A percentile compares a stretch with the other conserved stretches of the same genome.
Evolutionary conservation across 1,140 invertebrate genomes (phyloP).

Genomic region (Polypedilum vanderplanki): DNA sequence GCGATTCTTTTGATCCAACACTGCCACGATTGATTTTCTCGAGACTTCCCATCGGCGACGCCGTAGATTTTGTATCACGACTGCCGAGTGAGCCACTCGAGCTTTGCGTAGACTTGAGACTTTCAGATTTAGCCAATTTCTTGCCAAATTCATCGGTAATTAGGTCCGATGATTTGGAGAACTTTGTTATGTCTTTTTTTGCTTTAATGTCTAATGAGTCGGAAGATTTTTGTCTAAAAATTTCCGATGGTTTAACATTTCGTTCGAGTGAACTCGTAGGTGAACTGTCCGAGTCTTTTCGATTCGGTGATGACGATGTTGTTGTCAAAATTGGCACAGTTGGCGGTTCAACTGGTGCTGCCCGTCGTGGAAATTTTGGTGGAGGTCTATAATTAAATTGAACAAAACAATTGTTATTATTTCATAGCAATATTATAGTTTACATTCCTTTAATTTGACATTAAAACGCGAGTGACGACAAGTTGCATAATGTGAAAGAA

Average conservation of each 20-base stretch:
- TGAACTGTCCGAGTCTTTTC: slow-evolving; percentile 38
- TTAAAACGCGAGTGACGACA: too few relatives aligned
- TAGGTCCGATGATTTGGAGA: slow-evolving; percentile 38
- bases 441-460: too few relatives aligned
- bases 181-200: slow-evolving; percentile 39
- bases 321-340: slow-evolving; percentile 48
- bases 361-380: slow-evolving; percentile 52
- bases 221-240: slow-evolving; percentile 41
- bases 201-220: slow-evolving; percentile 40
- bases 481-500: too few relatives aligned
- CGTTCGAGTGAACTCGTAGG: slow-evolving; percentile 42
- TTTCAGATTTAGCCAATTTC: slow-evolving; percentile 40
- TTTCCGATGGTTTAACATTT: slow-evolving; percentile 43
- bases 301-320: slow-evolving; percentile 44
- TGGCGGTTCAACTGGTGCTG: slow-evolving; percentile 48
- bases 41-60: slow-evolving; percentile 30
- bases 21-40: slow-evolving; percentile 39
- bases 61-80: slow-evolving; percentile 24
- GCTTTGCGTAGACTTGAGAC: slow-evolving; percentile 30
- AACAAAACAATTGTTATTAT: slow-evolving; percentile 30
- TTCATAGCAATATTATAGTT: neutral
- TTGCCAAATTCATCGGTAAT: slow-evolving; percentile 42
- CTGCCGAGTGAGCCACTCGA: neutral
- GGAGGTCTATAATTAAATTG: slow-evolving; percentile 48
- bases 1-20: slow-evolving; percentile 41